Conservation (phyloP, 2,113 vertebrate species). For the Pomatostomus ruficeps region DNA sequence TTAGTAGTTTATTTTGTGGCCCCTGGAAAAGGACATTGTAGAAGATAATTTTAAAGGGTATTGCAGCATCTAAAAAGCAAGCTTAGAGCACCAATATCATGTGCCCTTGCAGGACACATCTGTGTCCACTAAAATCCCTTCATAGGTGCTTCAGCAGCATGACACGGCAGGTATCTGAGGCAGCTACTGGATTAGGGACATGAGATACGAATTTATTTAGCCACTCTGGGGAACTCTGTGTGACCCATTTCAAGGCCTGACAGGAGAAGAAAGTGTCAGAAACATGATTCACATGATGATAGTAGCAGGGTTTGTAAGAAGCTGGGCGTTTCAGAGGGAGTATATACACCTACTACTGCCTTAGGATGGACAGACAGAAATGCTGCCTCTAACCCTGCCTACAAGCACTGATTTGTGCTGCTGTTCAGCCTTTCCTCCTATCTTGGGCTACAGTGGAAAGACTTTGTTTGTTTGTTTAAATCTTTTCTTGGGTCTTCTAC, state of each 20-base stretch:
- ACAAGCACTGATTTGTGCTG: background rate
- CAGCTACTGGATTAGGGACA: background rate
- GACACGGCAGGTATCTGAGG: background rate
- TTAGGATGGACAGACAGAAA: background rate
- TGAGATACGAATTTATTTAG: background rate
- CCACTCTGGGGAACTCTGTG: background rate
- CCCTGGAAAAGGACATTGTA: background rate
- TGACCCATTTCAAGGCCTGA: background rate
- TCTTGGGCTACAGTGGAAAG: constrained; percentile 12
- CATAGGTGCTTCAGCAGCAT: background rate
- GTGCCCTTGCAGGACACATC: background rate
- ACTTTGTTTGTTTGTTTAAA: constrained; percentile 41
- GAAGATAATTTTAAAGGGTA: background rate
- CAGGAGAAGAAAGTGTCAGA: background rate
- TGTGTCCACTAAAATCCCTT: background rate
- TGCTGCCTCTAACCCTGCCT: background rate
- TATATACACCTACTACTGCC: background rate
- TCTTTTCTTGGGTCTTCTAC: constrained; percentile 21
- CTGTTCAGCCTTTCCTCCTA: background rate
- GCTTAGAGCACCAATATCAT: background rate
- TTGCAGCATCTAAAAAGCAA: background rate
- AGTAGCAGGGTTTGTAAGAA: background rate
- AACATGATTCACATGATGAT: background rate
- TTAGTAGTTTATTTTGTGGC: background rate
- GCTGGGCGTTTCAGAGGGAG: background rate